Conservation (phyloP, 2,113 vertebrate genomes). For the Sapayoa aenigma region DNA sequence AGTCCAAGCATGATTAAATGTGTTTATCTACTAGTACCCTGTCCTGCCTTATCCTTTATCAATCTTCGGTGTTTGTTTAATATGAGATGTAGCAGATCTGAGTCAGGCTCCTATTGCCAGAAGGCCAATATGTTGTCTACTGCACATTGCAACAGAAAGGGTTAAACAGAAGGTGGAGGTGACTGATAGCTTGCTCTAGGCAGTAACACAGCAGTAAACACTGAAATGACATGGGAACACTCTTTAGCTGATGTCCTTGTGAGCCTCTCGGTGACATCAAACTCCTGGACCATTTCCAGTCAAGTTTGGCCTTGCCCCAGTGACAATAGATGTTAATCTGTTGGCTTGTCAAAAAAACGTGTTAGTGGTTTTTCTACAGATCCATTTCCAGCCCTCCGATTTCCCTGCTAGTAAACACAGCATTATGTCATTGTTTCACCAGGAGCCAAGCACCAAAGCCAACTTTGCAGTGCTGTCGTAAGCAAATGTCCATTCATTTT, state of each 20-base stretch:
- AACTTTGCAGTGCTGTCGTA: conserved; percentile 4
- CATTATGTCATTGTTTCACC: conserved; percentile 42
- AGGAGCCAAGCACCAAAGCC: conserved; percentile 45
- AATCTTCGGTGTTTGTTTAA: background rate
- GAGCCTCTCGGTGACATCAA: conserved; percentile 36
- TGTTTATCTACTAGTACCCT: background rate
- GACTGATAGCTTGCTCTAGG: background rate
- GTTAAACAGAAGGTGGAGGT: conserved; percentile 3
- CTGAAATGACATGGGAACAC: conserved; percentile 24
- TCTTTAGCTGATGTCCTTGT: conserved; percentile 28
- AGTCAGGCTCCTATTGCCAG: background rate
- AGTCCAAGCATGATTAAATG: background rate
- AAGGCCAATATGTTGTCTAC: background rate
- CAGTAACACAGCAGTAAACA: background rate
- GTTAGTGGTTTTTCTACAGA: conserved; percentile 47
- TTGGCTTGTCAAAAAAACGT: conserved; percentile 52
- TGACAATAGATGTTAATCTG: conserved; percentile 69
- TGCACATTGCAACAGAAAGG: background rate
- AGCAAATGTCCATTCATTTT: background rate
- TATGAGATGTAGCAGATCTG: background rate
- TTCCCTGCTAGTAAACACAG: conserved; percentile 54
- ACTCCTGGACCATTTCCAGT: conserved; percentile 48
- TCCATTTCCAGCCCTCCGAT: conserved; percentile 46
- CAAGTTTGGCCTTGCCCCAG: conserved; percentile 51
- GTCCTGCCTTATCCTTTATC: background rate